A percentile compares a stretch with the other conserved stretches of the same genome.
phyloP scores from a whole-genome alignment of 2,113 vertebrate species.

The Dermatemys mawii region DNA sequence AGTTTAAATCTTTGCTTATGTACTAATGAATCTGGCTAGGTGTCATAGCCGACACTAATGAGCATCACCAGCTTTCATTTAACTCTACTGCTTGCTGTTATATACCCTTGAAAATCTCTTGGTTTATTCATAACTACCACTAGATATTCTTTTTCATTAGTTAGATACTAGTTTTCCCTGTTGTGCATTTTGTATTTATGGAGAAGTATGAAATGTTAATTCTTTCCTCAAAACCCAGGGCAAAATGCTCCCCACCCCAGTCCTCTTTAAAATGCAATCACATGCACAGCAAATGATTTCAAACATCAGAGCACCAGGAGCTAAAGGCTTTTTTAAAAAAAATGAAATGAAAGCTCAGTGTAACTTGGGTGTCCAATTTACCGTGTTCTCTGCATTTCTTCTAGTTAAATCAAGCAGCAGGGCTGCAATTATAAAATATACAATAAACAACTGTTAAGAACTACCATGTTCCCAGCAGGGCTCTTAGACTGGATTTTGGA shows the following conservation, averaged over 20 bases:
- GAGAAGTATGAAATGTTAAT: slow-evolving; percentile 59
- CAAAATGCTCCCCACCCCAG: neutral
- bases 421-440: slow-evolving; percentile 21
- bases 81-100: slow-evolving; percentile 38
- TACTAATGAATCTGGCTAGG: slow-evolving; percentile 52
- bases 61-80: slow-evolving; percentile 54
- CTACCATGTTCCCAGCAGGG: neutral
- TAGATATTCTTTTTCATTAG: slow-evolving; percentile 66
- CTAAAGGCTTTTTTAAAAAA: slow-evolving; percentile 14
- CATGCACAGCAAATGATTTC: neutral
- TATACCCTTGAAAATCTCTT: slow-evolving; percentile 37
- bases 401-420: slow-evolving; percentile 36
- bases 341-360: neutral
- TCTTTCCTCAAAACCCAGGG: slow-evolving; percentile 30
- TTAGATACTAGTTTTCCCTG: slow-evolving; percentile 41
- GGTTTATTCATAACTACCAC: slow-evolving; percentile 57
- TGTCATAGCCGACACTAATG: slow-evolving; percentile 56
- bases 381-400: slow-evolving; percentile 20
- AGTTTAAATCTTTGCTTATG: slow-evolving; percentile 35
- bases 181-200: slow-evolving; percentile 50
- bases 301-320: slow-evolving; percentile 35
- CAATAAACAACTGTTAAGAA: slow-evolving; percentile 4
- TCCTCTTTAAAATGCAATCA: neutral
- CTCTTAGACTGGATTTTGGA: slow-evolving; percentile 5
- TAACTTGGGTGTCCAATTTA: neutral